A percentile compares a stretch with the other conserved stretches of the same genome.
phyloP scores from a whole-genome alignment of 2,113 vertebrate genomes.

The Lophotis ruficrista region DNA sequence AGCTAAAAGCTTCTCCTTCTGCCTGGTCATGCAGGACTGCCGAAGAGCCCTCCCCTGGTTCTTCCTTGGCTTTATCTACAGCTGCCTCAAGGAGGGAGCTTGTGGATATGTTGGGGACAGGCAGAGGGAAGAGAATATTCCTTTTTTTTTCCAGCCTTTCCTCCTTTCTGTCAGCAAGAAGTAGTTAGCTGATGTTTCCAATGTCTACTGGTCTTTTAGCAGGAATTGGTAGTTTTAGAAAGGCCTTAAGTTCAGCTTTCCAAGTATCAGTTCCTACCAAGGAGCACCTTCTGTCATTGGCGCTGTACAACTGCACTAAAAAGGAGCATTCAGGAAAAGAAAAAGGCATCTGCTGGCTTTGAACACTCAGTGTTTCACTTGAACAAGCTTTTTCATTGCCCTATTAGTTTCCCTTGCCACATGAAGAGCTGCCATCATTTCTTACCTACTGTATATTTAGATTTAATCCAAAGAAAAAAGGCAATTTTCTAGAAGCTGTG shows the following conservation, averaged over 20 bases:
- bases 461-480: not conserved
- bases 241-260: not conserved
- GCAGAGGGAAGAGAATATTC: not conserved
- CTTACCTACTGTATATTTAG: not conserved
- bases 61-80: not conserved
- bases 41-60: not conserved
- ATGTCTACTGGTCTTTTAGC: not conserved
- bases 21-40: not conserved
- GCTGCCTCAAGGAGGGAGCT: not conserved
- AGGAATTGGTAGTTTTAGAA: not conserved
- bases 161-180: not conserved
- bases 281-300: not conserved
- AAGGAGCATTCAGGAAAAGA: conserved; percentile 5
- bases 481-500: not conserved
- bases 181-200: not conserved
- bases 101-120: not conserved
- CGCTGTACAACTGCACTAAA: not conserved
- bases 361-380: not conserved
- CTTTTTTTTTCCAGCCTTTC: not conserved
- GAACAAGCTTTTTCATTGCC: not conserved
- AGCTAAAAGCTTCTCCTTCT: not conserved
- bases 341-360: conserved; percentile 12
- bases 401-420: not conserved
- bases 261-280: not conserved
- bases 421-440: not conserved